Evolutionary conservation across 92 coral and sea anemone species (phyloP), one percentile per base, ranked within the genome.

Genomic region (Parazoanthus atlanticus): DNA sequence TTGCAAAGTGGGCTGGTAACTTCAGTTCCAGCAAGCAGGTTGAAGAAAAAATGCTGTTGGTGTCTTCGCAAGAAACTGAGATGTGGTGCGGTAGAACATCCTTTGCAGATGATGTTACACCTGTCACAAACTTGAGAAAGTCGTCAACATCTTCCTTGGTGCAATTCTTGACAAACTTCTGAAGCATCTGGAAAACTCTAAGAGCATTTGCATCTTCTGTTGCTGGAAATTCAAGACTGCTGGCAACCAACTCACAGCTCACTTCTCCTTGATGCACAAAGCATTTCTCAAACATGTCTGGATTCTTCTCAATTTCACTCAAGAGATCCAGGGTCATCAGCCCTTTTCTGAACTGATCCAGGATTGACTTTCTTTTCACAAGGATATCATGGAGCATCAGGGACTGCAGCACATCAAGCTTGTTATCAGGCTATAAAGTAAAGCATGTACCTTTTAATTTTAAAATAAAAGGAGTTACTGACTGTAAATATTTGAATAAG

Each of bases 291-390:
- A 91, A 91, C 61, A 89, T n/a, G 52, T 33, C 25, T 79, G 94
- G 88, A 74, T 91, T 86, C 65, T 89, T 72, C 61, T 86, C 94
- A 32, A 91, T 89, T 19, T 79, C 91, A 70, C 25, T 38, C 79
- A 91, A 74, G 49, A 91, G 85, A 67, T 86, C 91, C 38, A 89
- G 90, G 78, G 85, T 91, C 46, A 25, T 71, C 40, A 91, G 88
- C 32, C 94, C 94, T 81, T 89, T 89, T 33, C 92, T 56, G 30
- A 92, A 71, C 90, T 92, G 94, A 82, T 92, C 94, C 19, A 92
- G 88, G 30, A 85, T 67, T 8, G 85, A 76, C 56, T 89, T 89
- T 70, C 86, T 46, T 69, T 82, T 89, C 34, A 86, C 89, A 54
- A 92, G 86, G 38, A 89, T 85, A 78, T 92, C 89, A 76, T 58